Base-by-base conservation (phyloP, 1,140 invertebrate genomes). In the Holcopasites calliopsidis region DNA sequence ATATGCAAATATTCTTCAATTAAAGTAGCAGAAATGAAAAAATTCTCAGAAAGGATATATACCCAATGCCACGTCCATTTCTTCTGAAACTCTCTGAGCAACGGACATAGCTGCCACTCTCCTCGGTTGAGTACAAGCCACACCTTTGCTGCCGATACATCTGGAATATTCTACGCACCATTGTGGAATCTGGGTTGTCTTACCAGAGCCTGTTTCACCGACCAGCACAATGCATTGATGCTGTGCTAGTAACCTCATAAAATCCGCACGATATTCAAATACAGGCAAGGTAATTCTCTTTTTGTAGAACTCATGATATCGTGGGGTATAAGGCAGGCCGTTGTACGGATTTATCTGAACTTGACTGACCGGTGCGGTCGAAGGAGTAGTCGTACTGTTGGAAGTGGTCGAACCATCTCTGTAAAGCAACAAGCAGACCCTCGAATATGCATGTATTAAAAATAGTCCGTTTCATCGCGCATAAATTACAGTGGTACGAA, bases 21-120 rank as follows among this genome's bases (percentile, higher is more conserved):
- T 47, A 8, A 35, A 3, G 5, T 7, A 1, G 8, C 21, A 50
- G 33, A 13, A 31, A 26, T 13, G 21, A 35, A 7, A 66, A 40
- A 33, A 26, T 21, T 74, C 1, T 16, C 62, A 31, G n/a, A 1
- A 16, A 49, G 18, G 7, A 66, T 82, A 44, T 7, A 31, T 85
- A 87, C 91, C 95, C 26, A 99, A 92, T 47, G 94, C 94, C 1
- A 99, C 98, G 92, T 99, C 99, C 98, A 99, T 99, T 93, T 99
- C 99, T 91, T 99, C 98, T 0, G 98, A 98, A 0, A 99, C 98
- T 92, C 99, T 93, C 87, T 99, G 97, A 1, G 99, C 98, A 0
- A 99, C 99, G 2, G 97, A 98, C 98, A 99, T 99, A 18, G 99
- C 99, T 18, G 99, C 99, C 57, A 99, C 99, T 93, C 99, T 92